A percentile compares a stretch with the other conserved stretches of the same genome.
phyloP scores from a whole-genome alignment of 2,888 invertebrate species.

The Cylloceria caligata region DNA sequence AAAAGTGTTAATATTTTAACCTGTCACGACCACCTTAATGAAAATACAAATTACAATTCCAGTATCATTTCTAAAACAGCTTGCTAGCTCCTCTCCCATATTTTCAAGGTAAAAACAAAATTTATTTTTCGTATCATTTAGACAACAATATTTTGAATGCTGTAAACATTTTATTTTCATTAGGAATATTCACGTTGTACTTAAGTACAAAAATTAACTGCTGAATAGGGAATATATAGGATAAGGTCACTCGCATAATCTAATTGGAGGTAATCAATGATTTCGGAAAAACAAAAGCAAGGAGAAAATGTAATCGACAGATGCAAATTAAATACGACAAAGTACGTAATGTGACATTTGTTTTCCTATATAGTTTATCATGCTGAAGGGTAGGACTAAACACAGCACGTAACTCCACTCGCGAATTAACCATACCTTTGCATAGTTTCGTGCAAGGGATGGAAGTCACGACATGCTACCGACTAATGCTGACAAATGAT shows the following conservation, averaged over 20 bases:
- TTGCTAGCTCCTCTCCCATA: background rate
- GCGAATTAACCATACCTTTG: slow-evolving; percentile 31
- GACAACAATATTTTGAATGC: no score
- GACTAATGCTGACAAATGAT: slow-evolving; percentile 60
- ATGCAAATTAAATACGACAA: background rate
- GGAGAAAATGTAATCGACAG: background rate
- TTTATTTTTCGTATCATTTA: no score
- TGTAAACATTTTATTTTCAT: no score
- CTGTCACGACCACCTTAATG: no score
- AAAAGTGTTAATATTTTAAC: no score
- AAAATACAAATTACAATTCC: background rate
- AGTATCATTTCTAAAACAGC: background rate
- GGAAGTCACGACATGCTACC: slow-evolving; percentile 53
- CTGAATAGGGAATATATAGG: no score
- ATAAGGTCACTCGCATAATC: background rate
- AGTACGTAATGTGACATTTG: background rate
- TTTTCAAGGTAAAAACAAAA: no score
- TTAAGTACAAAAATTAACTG: no score
- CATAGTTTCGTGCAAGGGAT: slow-evolving; percentile 39
- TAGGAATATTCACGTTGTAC: no score
- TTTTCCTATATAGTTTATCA: background rate
- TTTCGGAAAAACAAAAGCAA: background rate
- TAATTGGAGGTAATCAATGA: background rate
- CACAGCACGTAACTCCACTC: slow-evolving; percentile 40
- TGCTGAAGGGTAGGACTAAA: slow-evolving; percentile 23